phyloP scores from a whole-genome alignment of 2,797 vertebrate genomes.

The Spinibarbus caldwelli region DNA sequence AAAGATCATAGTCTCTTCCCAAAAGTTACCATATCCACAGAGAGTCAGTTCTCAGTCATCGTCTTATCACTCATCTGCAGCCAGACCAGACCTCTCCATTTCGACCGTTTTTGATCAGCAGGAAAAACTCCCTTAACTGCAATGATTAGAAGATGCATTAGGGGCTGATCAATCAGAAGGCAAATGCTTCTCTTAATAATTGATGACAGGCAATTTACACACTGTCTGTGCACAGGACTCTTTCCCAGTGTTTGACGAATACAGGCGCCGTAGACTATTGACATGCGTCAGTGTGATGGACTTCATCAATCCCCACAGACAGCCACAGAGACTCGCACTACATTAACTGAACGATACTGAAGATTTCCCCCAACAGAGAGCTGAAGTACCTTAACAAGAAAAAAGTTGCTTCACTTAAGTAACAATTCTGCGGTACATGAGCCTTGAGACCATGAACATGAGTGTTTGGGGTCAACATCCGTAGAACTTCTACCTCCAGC shows the following conservation, averaged over 20 bases:
- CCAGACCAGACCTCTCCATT: slow-evolving; percentile 12
- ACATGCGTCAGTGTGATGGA: slow-evolving; percentile 36
- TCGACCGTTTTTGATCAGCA: slow-evolving; percentile 54
- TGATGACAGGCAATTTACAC: slow-evolving; percentile 62
- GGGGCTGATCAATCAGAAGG: slow-evolving; percentile 59
- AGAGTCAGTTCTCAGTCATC: slow-evolving; percentile 21
- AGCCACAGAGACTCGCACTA: slow-evolving; percentile 27
- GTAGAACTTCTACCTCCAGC: neutral
- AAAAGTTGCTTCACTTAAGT: slow-evolving; percentile 16
- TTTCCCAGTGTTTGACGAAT: slow-evolving; percentile 31
- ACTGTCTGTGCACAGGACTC: slow-evolving; percentile 38
- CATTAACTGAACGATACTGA: slow-evolving; percentile 45
- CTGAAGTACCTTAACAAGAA: slow-evolving; percentile 24
- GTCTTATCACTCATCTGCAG: slow-evolving; percentile 28
- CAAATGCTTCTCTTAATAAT: slow-evolving; percentile 65
- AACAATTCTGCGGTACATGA: slow-evolving; percentile 25
- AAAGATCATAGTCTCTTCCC: neutral
- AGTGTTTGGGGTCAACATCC: slow-evolving; percentile 12
- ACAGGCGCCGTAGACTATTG: slow-evolving; percentile 53
- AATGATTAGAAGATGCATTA: slow-evolving; percentile 64
- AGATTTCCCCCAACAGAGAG: slow-evolving; percentile 21
- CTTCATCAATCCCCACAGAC: slow-evolving; percentile 16
- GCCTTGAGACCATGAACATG: slow-evolving; percentile 26
- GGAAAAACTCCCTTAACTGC: slow-evolving; percentile 53
- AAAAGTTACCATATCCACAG: slow-evolving; percentile 7